Conservation (phyloP, 2,113 vertebrate species). For the Rallus limicola region DNA sequence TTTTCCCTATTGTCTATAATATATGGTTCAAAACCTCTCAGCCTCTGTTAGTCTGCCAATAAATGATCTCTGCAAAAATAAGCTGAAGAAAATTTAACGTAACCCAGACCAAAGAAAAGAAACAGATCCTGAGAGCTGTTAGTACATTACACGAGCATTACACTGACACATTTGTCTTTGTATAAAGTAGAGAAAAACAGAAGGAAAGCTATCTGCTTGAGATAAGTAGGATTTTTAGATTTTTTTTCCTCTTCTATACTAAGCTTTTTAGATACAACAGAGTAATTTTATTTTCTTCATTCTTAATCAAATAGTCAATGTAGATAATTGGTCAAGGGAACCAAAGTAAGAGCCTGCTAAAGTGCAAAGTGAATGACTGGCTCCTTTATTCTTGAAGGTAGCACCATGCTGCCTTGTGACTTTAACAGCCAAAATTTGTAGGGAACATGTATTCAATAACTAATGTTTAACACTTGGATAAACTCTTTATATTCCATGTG, state of each 20-base stretch:
- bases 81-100: not conserved
- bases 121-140: not conserved
- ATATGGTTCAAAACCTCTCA: not conserved
- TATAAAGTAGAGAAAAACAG: not conserved
- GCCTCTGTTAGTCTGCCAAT: not conserved
- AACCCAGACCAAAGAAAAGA: not conserved
- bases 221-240: not conserved
- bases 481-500: not conserved
- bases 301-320: not conserved
- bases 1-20: not conserved
- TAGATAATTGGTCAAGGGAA: not conserved
- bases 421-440: not conserved
- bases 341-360: not conserved
- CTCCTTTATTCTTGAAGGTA: not conserved
- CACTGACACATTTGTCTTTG: not conserved
- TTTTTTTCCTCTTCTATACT: not conserved
- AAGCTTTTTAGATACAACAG: not conserved
- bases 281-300: not conserved
- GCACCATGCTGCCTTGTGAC: not conserved
- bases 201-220: not conserved
- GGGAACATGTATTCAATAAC: not conserved
- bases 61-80: not conserved
- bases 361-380: not conserved
- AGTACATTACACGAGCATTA: not conserved
- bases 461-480: not conserved